A percentile compares a stretch with the other conserved stretches of the same genome.
phyloP scores from a whole-genome alignment of 2,113 vertebrate genomes.

The Cebus imitator region DNA sequence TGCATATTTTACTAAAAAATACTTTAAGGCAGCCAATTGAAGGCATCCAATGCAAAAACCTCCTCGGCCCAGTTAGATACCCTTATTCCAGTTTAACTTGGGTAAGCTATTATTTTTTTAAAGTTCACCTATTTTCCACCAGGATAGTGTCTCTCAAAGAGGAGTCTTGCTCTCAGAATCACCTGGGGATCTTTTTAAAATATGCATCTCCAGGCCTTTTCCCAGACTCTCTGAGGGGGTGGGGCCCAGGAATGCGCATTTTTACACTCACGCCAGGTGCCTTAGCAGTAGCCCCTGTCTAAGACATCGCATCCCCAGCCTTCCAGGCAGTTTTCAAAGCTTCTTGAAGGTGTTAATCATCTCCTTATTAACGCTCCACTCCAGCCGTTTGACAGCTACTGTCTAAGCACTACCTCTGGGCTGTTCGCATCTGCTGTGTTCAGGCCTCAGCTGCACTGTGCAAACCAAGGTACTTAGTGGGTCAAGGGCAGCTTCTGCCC shows the following conservation, averaged over 20 bases:
- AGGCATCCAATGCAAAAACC: background rate
- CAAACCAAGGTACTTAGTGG: background rate
- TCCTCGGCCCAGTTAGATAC: background rate
- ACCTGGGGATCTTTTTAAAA: background rate
- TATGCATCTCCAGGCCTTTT: background rate
- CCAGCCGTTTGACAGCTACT: background rate
- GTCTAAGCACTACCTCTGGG: background rate
- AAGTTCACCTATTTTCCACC: background rate
- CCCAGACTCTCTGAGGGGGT: background rate
- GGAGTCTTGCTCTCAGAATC: background rate
- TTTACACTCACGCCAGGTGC: background rate
- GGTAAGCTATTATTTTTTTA: background rate
- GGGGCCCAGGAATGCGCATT: background rate
- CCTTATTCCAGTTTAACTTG: background rate
- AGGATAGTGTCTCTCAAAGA: background rate
- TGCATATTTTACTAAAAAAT: background rate
- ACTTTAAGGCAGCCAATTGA: background rate
- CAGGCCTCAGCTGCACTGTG: background rate
- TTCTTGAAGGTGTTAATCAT: background rate
- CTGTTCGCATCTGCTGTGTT: background rate
- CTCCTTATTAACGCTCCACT: background rate
- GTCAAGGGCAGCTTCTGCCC: too few relatives aligned
- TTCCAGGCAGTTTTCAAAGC: background rate
- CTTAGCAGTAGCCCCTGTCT: background rate
- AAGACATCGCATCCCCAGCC: background rate